Conservation (phyloP, 2,113 vertebrate species). For the Spilogale gracilis region DNA sequence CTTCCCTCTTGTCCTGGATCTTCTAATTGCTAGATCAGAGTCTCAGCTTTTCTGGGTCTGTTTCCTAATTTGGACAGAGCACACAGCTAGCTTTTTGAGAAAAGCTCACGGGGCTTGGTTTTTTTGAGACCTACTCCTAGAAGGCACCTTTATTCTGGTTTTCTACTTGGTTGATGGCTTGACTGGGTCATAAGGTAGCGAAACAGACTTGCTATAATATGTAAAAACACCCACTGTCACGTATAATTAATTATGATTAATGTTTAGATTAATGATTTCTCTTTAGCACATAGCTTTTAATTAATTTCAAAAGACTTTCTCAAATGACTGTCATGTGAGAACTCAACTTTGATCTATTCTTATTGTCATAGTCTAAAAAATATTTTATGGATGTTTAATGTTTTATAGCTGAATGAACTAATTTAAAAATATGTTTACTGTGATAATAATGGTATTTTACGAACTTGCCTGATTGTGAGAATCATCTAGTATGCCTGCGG, state of each 20-base stretch:
- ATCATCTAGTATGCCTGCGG: neutral
- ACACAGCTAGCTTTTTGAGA: neutral
- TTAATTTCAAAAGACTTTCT: constrained; percentile 52
- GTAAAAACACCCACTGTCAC: neutral
- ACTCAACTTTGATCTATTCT: constrained; percentile 49
- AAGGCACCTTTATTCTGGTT: constrained; percentile 29
- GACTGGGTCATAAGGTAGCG: neutral
- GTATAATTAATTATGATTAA: neutral
- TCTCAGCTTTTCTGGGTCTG: neutral
- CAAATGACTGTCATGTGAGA: neutral
- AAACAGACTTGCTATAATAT: neutral
- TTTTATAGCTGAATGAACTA: constrained; percentile 36
- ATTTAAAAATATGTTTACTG: constrained; percentile 51
- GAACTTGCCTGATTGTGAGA: neutral
- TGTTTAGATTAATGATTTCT: neutral
- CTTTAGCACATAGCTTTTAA: constrained; percentile 38
- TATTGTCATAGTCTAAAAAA: constrained; percentile 12
- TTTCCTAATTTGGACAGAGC: constrained; percentile 54
- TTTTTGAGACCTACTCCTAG: constrained; percentile 45
- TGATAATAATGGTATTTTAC: constrained; percentile 33
- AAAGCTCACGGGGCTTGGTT: neutral
- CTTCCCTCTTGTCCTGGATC: neutral
- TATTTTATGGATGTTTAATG: constrained; percentile 34
- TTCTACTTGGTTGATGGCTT: neutral
- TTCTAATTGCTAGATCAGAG: neutral